Base-by-base conservation (phyloP, 2,113 vertebrate genomes). In the Epinephelus cyanopodus region DNA sequence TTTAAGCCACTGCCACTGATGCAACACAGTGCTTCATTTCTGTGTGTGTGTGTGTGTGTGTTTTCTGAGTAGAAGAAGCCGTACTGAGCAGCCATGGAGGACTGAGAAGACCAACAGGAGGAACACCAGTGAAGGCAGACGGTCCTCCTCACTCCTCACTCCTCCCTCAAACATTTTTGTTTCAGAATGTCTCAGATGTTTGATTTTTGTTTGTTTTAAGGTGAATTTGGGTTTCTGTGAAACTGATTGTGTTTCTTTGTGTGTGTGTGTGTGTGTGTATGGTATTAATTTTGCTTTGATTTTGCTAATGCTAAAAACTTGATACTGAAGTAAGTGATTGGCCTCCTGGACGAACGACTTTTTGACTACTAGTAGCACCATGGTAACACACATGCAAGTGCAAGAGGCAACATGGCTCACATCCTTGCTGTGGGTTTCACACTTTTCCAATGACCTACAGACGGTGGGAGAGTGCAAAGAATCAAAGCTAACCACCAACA, bases 11-110 rank as follows among this genome's bases (percentile, higher is more conserved):
- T 6, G 8, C 0, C 15, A 57, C 27, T 7, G 42, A 1, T 54
- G 7, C 18, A 53, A 72, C 75, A 4, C 12, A 12, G 5, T 53
- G 17, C 58, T 77, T 71, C 19, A 82, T 70, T 19, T 76, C 1
- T 62, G 21, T 70, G 9, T 13, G n/a, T 61, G 25, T 79, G 53
- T 54, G 61, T 64, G 50, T 75, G 45, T 69, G 53, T 76, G 37
- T 78, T 27, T 69, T 60, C 42, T 83, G 57, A 87, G 66, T 90
- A 96, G 95, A 92, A 67, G 15, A 94, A 92, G 37, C 93, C 90
- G 12, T 95, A 93, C 83, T 95, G 87, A 95, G 70, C 68, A 37
- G 25, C 0, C 48, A 12, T 6, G 18, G 12, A 42, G 39, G 23
- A 39, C 12, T 29, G 57, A 85, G 27, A 13, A 18, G n/a, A 85